Base-by-base conservation (phyloP, 2,888 invertebrate genomes). In the Epinotia nisella region DNA sequence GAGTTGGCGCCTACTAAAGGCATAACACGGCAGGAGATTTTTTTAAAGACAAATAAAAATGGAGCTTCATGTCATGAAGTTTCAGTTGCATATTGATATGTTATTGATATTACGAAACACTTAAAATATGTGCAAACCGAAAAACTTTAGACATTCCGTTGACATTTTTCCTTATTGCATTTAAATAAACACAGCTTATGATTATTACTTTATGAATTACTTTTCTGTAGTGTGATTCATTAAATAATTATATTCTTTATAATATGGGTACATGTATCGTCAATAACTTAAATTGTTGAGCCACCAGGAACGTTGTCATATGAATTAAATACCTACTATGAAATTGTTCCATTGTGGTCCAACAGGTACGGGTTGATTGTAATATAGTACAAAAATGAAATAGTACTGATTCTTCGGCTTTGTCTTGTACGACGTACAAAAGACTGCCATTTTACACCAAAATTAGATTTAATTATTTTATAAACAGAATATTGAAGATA, bases 381-480 rank as follows among this genome's bases (percentile, higher is more conserved):
- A 13, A 2, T 41, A 66, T 60, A 60, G 71, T 71, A 66, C 66
- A 66, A 60, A 60, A 24, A 39, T n/a, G 0, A n/a, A 53, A 39
- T 39, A 49, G 21, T 66, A 13, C 17, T 55, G 39, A 17, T 24
- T 53, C 59, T 41, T 60, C 19, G 45, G n/a, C 11, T 41, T 24
- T 53, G 4, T 70, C n/a, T 15, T 51, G n/a, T 53, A 67, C 58
- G 51, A 19, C 21, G n/a, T 24, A 24, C 21, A 24, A 24, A 24
- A 65, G 75, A 80, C 65, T 75, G 76, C 78, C 76, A 76, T 76
- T 75, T 68, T 74, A 73, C 73, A 78, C 76, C 75, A 78, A 78
- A 78, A 76, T 70, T 76, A 66, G 62, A 58, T 69, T 69, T 69
- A 74, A 51, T 66, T 60, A 70, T 51, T 68, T 74, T 55, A 35